Conservation (phyloP, 2,888 invertebrate species). For the Phasia obesa region DNA sequence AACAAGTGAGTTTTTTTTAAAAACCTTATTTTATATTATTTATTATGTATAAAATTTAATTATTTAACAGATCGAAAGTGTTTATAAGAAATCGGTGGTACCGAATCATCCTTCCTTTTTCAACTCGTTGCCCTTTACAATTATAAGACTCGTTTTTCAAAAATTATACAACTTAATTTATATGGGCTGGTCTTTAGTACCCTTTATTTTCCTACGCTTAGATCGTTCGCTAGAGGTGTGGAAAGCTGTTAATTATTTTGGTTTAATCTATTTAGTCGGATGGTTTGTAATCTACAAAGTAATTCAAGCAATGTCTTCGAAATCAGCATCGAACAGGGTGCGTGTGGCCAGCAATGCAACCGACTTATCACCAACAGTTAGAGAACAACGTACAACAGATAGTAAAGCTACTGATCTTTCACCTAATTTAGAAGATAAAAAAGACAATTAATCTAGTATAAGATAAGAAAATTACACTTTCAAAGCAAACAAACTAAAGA, state of each 20-base stretch:
- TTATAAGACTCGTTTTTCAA: constrained; percentile 84
- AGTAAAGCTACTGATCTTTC: constrained; percentile 65
- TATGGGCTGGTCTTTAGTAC: constrained; percentile 92
- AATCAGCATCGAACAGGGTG: constrained; percentile 3
- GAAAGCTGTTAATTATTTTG: constrained; percentile 86
- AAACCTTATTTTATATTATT: background rate
- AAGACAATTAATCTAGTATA: constrained; percentile 54
- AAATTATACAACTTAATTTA: constrained; percentile 90
- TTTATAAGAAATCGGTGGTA: constrained; percentile 75
- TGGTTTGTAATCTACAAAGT: constrained; percentile 83
- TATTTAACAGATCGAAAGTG: constrained; percentile 74
- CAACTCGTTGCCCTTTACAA: constrained; percentile 76
- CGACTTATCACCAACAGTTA: constrained; percentile 67
- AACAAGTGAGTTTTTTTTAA: constrained; percentile 85
- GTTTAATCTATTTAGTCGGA: constrained; percentile 86
- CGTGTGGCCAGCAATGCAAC: constrained; percentile 63
- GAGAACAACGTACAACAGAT: constrained; percentile 60
- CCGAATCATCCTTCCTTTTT: constrained; percentile 75
- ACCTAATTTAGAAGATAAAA: constrained; percentile 58
- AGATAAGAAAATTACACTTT: background rate
- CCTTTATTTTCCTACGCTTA: constrained; percentile 88
- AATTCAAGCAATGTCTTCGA: constrained; percentile 59
- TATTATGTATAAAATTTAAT: background rate
- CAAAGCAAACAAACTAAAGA: background rate
- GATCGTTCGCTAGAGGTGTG: constrained; percentile 87